A percentile compares a stretch with the other conserved stretches of the same genome.
These are phyloP conservation scores for Aculops lycopersici DNA, from an alignment of 1,140 invertebrate genomes.

Conservation along the genomic window DNA sequence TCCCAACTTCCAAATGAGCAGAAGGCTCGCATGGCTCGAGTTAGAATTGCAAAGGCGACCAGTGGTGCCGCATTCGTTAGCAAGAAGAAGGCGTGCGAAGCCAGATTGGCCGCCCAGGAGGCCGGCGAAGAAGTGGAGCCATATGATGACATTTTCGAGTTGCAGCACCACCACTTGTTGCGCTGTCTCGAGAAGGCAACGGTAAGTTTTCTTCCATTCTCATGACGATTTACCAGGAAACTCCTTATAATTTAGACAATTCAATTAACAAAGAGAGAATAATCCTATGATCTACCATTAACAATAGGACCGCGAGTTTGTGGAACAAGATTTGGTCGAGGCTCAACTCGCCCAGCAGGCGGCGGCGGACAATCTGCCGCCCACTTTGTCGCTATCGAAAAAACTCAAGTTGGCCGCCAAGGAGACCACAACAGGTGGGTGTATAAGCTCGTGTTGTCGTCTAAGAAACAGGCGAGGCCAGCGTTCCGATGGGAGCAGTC, in stretches of 20 bases:
- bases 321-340: constrained; percentile 42
- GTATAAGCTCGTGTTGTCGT: neutral
- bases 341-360: neutral
- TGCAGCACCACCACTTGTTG: constrained; percentile 93
- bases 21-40: constrained; percentile 90
- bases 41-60: constrained; percentile 89
- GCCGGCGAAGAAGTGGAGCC: constrained; percentile 53
- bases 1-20: too few relatives aligned
- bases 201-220: constrained; percentile 23
- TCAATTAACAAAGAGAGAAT: neutral
- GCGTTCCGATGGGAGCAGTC: too few relatives aligned
- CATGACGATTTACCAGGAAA: neutral
- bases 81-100: constrained; percentile 96
- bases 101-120: constrained; percentile 56
- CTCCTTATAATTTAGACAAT: neutral
- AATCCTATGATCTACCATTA: constrained; percentile 5
- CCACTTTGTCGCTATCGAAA: neutral
- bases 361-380: neutral
- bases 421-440: neutral
- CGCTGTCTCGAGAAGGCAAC: constrained; percentile 92
- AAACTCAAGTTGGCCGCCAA: neutral
- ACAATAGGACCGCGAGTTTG: constrained; percentile 68
- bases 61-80: constrained; percentile 91
- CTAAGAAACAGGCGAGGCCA: neutral
- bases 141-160: constrained; percentile 78